Percentiles rank a stretch among this genome's conserved stretches.
Evolutionary conservation across 2,113 vertebrate species (phyloP).

Genomic region (Neofelis nebulosa): DNA sequence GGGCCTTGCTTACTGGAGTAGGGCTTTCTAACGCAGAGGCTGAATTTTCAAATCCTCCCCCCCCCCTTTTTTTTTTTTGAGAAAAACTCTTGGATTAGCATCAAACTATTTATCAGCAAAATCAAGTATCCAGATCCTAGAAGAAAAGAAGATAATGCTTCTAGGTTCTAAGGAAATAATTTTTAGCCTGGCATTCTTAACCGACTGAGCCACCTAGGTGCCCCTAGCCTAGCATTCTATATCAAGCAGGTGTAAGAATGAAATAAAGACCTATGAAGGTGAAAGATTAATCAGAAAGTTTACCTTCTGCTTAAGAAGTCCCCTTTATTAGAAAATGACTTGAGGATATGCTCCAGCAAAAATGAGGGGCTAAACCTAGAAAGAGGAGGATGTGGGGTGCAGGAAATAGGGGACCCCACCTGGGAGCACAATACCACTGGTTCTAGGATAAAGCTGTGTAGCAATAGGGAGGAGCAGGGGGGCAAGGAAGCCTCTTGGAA

Average conservation of each 20-base stretch:
- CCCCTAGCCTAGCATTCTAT: not conserved
- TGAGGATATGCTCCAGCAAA: not conserved
- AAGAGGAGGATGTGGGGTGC: not conserved
- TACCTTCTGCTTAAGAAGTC: not conserved
- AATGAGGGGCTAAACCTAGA: not conserved
- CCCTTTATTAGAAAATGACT: not conserved
- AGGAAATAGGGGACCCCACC: not conserved
- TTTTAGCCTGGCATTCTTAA: not conserved
- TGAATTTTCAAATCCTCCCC: not conserved
- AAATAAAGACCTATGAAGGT: not conserved
- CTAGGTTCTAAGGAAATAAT: not conserved
- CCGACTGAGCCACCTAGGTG: too few relatives aligned
- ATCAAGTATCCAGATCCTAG: not conserved
- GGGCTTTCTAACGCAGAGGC: not conserved
- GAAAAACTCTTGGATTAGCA: not conserved
- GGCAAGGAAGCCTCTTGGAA: not conserved
- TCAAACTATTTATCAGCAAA: not conserved
- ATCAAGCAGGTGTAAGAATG: not conserved
- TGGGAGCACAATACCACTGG: not conserved
- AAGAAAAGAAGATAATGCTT: not conserved
- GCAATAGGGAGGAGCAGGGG: not conserved
- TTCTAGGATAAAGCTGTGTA: not conserved
- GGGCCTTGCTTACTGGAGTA: not conserved
- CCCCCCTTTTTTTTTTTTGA: not conserved
- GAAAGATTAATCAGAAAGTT: not conserved